A percentile compares a stretch with the other conserved stretches of the same genome.
phyloP scores from a whole-genome alignment of 2,113 vertebrate species.

The Sinocyclocheilus maitianheensis region DNA sequence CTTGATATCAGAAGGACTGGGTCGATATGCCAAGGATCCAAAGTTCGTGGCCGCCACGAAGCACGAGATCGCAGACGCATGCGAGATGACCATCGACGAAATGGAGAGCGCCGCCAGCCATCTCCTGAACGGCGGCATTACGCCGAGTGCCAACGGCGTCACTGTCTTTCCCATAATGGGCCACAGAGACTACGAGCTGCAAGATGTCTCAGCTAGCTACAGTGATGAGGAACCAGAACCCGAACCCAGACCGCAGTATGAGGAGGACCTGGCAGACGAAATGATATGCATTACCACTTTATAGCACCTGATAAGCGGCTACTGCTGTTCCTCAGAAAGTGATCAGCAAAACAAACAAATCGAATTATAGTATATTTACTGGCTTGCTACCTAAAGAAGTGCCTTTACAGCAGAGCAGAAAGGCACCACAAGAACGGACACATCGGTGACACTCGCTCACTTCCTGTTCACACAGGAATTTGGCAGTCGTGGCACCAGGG shows the following conservation, averaged over 20 bases:
- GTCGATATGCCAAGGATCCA: constrained; percentile 94
- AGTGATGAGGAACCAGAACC: constrained; percentile 92
- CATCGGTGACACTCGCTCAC: constrained; percentile 50
- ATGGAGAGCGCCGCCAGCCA: constrained; percentile 99
- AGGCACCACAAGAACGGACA: constrained; percentile 83
- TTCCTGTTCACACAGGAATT: constrained; percentile 58
- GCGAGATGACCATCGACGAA: constrained; percentile 97
- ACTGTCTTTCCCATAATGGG: constrained; percentile 80
- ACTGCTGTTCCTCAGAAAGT: constrained; percentile 55
- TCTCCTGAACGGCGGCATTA: constrained; percentile 86
- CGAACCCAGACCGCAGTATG: constrained; percentile 78
- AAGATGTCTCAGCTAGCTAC: constrained; percentile 89
- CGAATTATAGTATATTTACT: constrained; percentile 72
- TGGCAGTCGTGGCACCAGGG: neutral
- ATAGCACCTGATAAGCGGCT: constrained; percentile 80
- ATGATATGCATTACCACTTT: constrained; percentile 99
- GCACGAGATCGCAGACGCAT: constrained; percentile 95
- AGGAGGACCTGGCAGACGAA: constrained; percentile 97
- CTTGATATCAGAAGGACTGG: constrained; percentile 96
- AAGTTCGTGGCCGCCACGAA: constrained; percentile 97
- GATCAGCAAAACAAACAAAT: constrained; percentile 53
- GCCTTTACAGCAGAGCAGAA: constrained; percentile 84
- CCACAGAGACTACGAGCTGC: constrained; percentile 87
- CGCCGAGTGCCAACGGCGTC: constrained; percentile 79
- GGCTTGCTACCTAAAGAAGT: constrained; percentile 88